phyloP scores from a whole-genome alignment of 2,888 invertebrate genomes.

The Chrysolina oricalcia region DNA sequence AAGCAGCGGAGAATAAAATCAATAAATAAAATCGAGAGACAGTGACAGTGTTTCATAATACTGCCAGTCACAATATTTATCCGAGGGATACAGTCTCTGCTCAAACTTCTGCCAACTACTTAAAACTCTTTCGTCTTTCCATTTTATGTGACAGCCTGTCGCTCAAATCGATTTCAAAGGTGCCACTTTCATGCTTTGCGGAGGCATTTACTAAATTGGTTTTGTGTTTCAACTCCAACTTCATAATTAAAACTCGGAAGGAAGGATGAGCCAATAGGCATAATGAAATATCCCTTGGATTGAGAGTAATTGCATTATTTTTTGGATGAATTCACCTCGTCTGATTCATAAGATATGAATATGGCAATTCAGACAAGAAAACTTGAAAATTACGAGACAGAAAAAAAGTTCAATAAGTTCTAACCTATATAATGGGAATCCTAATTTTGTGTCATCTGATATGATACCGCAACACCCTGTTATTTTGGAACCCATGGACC shows the following conservation, averaged over 20 bases:
- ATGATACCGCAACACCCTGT: too few relatives aligned
- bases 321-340: neutral
- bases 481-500: too few relatives aligned
- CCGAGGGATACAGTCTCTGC: constrained; percentile 67
- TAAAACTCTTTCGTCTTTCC: constrained; percentile 72
- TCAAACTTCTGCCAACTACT: constrained; percentile 72
- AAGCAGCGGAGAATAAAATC: constrained; percentile 41
- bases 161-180: constrained; percentile 68
- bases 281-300: neutral
- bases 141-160: constrained; percentile 71
- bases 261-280: constrained; percentile 18
- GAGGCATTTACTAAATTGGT: constrained; percentile 68
- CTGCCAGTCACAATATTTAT: constrained; percentile 69
- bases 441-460: too few relatives aligned
- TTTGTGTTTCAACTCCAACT: constrained; percentile 54
- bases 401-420: too few relatives aligned
- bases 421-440: too few relatives aligned
- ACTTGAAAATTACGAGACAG: too few relatives aligned
- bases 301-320: neutral
- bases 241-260: constrained; percentile 52
- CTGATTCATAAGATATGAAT: too few relatives aligned
- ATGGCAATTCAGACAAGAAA: too few relatives aligned
- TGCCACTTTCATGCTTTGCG: constrained; percentile 66
- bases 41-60: constrained; percentile 60
- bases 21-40: constrained; percentile 45